A percentile compares a stretch with the other conserved stretches of the same genome.
Evolutionary conservation across 2,888 invertebrate genomes (phyloP).

Genomic region (Dasysyrphus albostriatus): DNA sequence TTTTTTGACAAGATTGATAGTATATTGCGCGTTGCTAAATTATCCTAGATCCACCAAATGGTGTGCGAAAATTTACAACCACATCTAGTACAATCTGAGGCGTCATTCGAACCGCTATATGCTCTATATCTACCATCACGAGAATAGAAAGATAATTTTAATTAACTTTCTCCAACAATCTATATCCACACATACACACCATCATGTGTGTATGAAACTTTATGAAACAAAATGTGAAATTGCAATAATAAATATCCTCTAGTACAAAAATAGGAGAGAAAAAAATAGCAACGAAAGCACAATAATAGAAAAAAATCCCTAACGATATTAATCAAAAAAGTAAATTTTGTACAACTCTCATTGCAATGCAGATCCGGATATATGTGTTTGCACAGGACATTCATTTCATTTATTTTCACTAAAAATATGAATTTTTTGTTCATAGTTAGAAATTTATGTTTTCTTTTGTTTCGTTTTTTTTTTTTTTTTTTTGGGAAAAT

Average conservation of each 20-base stretch:
- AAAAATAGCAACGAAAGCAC: background rate
- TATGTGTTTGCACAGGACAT: constrained; percentile 32
- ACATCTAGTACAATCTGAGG: constrained; percentile 32
- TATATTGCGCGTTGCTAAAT: constrained; percentile 20
- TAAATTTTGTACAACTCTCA: background rate
- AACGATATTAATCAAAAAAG: constrained; percentile 52
- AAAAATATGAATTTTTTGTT: constrained; percentile 27
- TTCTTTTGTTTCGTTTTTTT: constrained; percentile 17
- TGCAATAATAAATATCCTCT: constrained; percentile 40
- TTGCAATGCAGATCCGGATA: constrained; percentile 25
- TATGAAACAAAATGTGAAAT: constrained; percentile 27
- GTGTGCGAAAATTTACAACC: constrained; percentile 50
- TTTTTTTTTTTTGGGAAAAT: constrained; percentile 10
- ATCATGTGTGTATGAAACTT: background rate
- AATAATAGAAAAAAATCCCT: constrained; percentile 10
- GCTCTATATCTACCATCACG: background rate
- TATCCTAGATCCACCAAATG: constrained; percentile 51
- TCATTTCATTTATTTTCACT: constrained; percentile 7
- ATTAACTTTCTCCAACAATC: constrained; percentile 55
- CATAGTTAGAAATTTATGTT: background rate
- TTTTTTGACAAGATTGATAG: constrained; percentile 68
- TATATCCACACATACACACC: background rate
- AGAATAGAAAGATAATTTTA: constrained; percentile 59
- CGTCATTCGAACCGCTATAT: background rate
- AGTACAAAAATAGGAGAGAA: background rate